Evolutionary conservation across 2,113 vertebrate genomes (phyloP), one percentile per base, ranked within the genome.

Genomic region (Caranx melampygus): DNA sequence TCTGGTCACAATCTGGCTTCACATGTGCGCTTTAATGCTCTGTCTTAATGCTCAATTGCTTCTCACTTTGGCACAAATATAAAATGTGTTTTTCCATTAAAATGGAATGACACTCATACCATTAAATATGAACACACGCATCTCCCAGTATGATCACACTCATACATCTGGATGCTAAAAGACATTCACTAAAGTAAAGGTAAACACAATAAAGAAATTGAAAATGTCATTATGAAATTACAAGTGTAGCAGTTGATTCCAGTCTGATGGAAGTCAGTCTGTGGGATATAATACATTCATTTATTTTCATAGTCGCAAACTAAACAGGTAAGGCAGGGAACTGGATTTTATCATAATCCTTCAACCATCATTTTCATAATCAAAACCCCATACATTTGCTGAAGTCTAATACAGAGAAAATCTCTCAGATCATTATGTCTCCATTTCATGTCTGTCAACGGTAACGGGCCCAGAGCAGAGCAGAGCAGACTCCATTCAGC

Each of bases 161-260:
- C 20, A 37, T 54, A 66, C 75, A 55, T 52, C 31, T 59, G 61
- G 57, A 47, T 4, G 16, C 33, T 60, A 12, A 13, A 49, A 12
- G 26, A 33, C 65, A 63, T 58, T 54, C 51, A 60, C 35, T 59
- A 31, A 62, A 60, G 26, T 37, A 58, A 47, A 2, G n/a, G 14
- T 72, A 63, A 80, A 87, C n/a, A 79, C 44, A 81, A 42, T 62
- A 57, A 52, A 10, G 2, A 42, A 34, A 75, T 15, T 67, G 21
- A 57, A 81, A 77, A 78, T 75, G 68, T 4, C 78, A 79, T 61
- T 34, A 26, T 81, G 9, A 74, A 64, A 82, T 69, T 60, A 80
- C 82, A 79, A 82, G 55, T 49, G 31, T 67, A 68, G 72, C 35
- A 26, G 51, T 71, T 62, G 57, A 54, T 79, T 73, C 40, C 4